Evolutionary conservation across 2,113 vertebrate genomes (phyloP), one percentile per base, ranked within the genome.

Genomic region (Strix uralensis): DNA sequence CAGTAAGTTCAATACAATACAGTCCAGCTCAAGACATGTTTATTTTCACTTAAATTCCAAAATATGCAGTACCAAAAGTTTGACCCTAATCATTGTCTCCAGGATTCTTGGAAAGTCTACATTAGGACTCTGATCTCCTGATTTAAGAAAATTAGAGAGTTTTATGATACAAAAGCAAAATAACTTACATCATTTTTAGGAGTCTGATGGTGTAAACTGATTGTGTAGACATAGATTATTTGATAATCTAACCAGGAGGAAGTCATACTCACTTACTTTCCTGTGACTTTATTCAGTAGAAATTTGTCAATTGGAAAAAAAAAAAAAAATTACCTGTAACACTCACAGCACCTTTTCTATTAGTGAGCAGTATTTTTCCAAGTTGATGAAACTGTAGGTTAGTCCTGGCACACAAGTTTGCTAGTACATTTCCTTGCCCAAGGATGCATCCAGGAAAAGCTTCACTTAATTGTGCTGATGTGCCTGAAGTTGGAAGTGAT

Each of bases 51-150:
- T 85, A 55, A 52, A 85, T 90, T 88, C n/a, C 13, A 44, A 34
- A 9, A 17, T 17, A 5, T 38, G 19, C 4, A n/a, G 5, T 57
- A 62, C 4, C 6, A 58, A 75, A 54, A 71, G n/a, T 51, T 81
- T 59, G 14, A 34, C 25, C 7, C 8, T 30, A 4, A 34, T 77
- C 11, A 70, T 12, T 61, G 23, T n/a, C 44, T 79, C 30, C 23
- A 70, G 7, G 2, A 49, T 44, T 84, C 14, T 78, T 70, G 27
- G 5, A 54, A 2, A 61, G 3, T 54, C 30, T 52, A 34, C 77
- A 5, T 1, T 44, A 15, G 3, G 27, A n/a, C 17, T 3, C 2
- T 54, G 14, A 30, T 27, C 7, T 61, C 42, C 15, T 51, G 6
- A 74, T 67, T 58, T 30, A 79, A 46, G n/a, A 77, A 65, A 65